Evolutionary conservation across 2,888 invertebrate species (phyloP).

Genomic region (Mantis religiosa): DNA sequence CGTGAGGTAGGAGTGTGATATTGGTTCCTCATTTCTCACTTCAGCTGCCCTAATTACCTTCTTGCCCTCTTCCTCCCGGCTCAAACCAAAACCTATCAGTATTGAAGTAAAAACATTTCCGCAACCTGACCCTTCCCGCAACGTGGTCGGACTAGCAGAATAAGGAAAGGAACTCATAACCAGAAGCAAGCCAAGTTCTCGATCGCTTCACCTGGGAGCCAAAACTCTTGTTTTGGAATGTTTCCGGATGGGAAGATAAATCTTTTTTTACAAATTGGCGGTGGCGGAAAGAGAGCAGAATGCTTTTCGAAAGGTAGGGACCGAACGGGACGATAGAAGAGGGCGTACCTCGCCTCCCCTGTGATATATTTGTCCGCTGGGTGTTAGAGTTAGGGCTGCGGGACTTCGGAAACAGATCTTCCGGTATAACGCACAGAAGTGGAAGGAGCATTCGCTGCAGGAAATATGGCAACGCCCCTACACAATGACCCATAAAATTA

Average conservation of each 20-base stretch:
- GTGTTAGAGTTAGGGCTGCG: slow-evolving; percentile 7
- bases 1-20: background rate
- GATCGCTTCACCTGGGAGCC: slow-evolving; percentile 24
- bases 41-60: slow-evolving; percentile 20
- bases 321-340: background rate
- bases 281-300: background rate
- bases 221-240: slow-evolving; percentile 11
- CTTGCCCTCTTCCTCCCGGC: slow-evolving; percentile 3
- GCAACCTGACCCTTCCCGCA: background rate
- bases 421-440: background rate
- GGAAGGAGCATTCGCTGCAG: background rate
- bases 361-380: slow-evolving; percentile 26
- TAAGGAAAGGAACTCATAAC: background rate
- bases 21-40: slow-evolving; percentile 17
- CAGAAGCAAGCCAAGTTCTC: slow-evolving; percentile 8
- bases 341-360: slow-evolving; percentile 15
- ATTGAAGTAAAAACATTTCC: background rate
- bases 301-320: background rate
- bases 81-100: background rate
- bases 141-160: background rate
- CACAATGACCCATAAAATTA: background rate
- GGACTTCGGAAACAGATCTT: background rate
- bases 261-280: slow-evolving; percentile 28
- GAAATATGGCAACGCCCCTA: background rate
- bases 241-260: slow-evolving; percentile 19